Base-by-base conservation (phyloP, 2,797 vertebrate genomes). In the Anabacerthia variegaticeps region DNA sequence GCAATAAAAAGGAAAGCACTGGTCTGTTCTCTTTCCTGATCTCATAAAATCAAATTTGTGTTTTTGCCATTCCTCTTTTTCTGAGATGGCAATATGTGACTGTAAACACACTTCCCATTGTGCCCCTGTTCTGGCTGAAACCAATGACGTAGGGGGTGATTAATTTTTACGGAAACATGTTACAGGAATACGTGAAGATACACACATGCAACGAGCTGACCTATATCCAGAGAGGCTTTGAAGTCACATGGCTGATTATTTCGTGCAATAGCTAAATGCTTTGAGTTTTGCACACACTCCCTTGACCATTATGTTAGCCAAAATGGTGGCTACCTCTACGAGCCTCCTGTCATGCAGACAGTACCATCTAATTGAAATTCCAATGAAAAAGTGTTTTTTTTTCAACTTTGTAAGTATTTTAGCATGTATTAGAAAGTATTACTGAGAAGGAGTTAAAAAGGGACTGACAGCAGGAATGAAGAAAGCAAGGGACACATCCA, bases 301-400 rank as follows among this genome's bases (percentile, higher is more conserved):
- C 49, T 77, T 68, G 72, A 65, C 43, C 48, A 30, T 27, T 54
- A 36, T 2, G 3, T 41, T 36, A 56, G 55, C 12, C 52, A 72
- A 61, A 90, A 77, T 6, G 11, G 34, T 36, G 11, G 20, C 9
- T 30, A 59, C 15, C 16, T 63, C 41, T 46, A 82, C 24, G 44
- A 94, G 78, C 9, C 12, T 75, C 26, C 43, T 89, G 16, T 75
- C 36, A 56, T 2, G 2, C 17, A 63, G 55, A 74, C 23, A 62
- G 21, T 12, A 79, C 7, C 20, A 54, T 41, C 10, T 30, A 27
- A 43, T 1, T 22, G 48, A 24, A 87, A 93, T 85, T 54, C 19
- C 9, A 68, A 27, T 6, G 1, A 63, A 55, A 77, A 81, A 22
- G 7, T 39, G 5, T 7, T 14, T 44, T 0, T 44, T 0, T 73